phyloP scores from a whole-genome alignment of 2,888 invertebrate species.

The Muscina levida region DNA sequence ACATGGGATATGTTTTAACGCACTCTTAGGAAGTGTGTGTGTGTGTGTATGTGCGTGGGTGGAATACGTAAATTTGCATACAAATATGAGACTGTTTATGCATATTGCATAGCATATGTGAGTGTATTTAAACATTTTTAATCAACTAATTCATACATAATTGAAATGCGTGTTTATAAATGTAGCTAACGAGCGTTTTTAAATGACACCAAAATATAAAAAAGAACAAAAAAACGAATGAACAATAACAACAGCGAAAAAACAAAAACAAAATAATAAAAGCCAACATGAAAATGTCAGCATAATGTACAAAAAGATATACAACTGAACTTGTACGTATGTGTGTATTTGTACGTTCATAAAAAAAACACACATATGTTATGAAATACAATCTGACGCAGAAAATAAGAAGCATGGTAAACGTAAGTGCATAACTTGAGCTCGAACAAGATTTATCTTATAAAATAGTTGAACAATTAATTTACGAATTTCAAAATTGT shows the following conservation, averaged over 20 bases:
- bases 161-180: not conserved
- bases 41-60: not conserved
- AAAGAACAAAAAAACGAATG: not conserved
- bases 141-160: slow-evolving; percentile 57
- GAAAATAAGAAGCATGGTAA: too few species aligned
- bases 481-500: too few species aligned
- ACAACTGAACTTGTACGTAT: not conserved
- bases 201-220: not conserved
- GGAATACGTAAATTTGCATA: not conserved
- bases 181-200: slow-evolving; percentile 7
- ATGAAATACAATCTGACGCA: too few species aligned
- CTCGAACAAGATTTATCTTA: too few species aligned
- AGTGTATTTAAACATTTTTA: slow-evolving; percentile 42
- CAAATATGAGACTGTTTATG: too few species aligned
- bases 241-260: not conserved
- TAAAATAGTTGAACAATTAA: too few species aligned
- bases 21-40: not conserved
- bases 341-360: too few species aligned
- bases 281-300: not conserved
- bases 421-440: too few species aligned
- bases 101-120: too few species aligned
- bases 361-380: not conserved
- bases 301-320: not conserved
- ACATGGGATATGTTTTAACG: not conserved
- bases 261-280: not conserved